A percentile compares a stretch with the other conserved stretches of the same genome.
phyloP scores from a whole-genome alignment of 2,888 invertebrate species.

The Acronicta alni region DNA sequence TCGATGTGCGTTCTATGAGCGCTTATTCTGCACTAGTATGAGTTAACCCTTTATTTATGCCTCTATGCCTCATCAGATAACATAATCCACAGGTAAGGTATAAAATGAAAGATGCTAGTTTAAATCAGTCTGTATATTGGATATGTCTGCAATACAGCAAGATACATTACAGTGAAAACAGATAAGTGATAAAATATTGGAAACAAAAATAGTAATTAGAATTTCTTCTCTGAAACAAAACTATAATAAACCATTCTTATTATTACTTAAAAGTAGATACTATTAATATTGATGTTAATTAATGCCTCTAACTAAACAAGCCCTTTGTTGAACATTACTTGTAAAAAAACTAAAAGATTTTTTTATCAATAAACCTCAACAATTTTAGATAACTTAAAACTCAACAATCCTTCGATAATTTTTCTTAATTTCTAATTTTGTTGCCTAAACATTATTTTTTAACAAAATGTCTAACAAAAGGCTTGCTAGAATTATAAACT shows the following conservation, averaged over 20 bases:
- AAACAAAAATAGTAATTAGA: constrained; percentile 89
- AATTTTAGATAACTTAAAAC: constrained; percentile 87
- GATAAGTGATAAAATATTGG: constrained; percentile 89
- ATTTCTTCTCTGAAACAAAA: constrained; percentile 88
- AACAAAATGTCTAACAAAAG: constrained; percentile 86
- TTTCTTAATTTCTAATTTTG: constrained; percentile 87
- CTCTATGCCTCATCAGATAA: no score
- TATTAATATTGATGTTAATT: constrained; percentile 87
- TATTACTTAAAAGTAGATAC: constrained; percentile 84
- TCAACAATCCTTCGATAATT: constrained; percentile 86
- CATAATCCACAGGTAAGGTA: neutral
- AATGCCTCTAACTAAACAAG: constrained; percentile 87
- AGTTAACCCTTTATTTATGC: no score
- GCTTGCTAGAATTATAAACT: constrained; percentile 86
- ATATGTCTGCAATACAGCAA: constrained; percentile 90
- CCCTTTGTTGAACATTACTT: constrained; percentile 82
- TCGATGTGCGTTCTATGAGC: no score
- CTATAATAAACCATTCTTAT: constrained; percentile 88
- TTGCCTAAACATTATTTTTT: constrained; percentile 86
- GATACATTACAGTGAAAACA: constrained; percentile 89
- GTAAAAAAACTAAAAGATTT: constrained; percentile 82
- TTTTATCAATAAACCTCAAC: constrained; percentile 84
- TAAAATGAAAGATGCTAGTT: constrained; percentile 68
- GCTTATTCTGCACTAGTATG: no score
- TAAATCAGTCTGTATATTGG: constrained; percentile 90